Evolutionary conservation across 2,113 vertebrate genomes (phyloP), one percentile per base, ranked within the genome.

Genomic region (Rhagologus leucostigma): DNA sequence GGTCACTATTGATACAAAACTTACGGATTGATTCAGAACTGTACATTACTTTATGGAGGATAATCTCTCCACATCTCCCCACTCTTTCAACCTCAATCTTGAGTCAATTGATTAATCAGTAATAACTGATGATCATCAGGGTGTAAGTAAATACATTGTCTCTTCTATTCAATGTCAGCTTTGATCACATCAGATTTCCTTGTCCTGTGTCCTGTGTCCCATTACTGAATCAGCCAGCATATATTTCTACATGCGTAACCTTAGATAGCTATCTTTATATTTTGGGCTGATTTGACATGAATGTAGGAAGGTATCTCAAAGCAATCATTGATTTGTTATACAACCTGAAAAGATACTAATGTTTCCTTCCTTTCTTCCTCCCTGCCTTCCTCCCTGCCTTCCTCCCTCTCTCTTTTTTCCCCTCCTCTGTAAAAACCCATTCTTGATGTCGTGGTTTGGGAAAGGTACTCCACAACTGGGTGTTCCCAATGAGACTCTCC

Each of bases 81-180:
- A 65, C 24, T 69, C 32, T 74, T 93, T 82, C 62, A 87, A 68
- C 27, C 41, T 80, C 50, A 79, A 5, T 83, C 53, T 80, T 92
- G 44, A 39, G 33, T 76, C 83, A 90, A 94, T 52, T 90, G 89
- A 90, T 93, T 92, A 92, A 88, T 80, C 57, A 26, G 49, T 73
- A 90, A 85, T 95, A 96, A 88, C 82, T 85, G 63, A 55, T 76
- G n/a, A 88, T 95, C 82, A 93, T 85, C 75, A 88, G 33, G 11
- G 37, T 63, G 8, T 86, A 64, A 83, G 49, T 79, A 92, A 88
- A 88, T 82, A 85, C 47, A 42, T 63, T 16, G 39, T 64, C 41
- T 90, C 23, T 71, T 37, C 18, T 87, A 56, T 86, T 90, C 71
- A 92, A 18, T 77, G 83, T 95, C 86, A 92, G 63, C 13, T 93